Evolutionary conservation across 2,113 vertebrate genomes (phyloP).

Genomic region (Psittacula cyanocephala): DNA sequence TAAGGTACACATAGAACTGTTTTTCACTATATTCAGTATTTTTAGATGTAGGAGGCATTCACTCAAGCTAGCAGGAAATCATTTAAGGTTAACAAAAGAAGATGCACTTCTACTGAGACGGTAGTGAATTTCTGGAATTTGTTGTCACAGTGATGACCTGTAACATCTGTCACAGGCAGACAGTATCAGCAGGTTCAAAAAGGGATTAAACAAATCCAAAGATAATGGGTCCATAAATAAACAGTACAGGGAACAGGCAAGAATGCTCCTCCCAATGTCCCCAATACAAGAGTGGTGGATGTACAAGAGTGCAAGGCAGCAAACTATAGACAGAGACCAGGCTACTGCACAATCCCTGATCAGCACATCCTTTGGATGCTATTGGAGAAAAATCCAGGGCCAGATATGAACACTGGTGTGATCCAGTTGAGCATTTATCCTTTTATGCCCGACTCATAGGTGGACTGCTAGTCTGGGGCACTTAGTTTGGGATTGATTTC

Average conservation of each 20-base stretch:
- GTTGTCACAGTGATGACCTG: constrained; percentile 11
- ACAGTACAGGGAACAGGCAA: not conserved
- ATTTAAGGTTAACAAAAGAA: not conserved
- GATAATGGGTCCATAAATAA: not conserved
- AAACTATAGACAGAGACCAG: not conserved
- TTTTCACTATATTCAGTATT: not conserved
- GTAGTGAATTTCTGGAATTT: not conserved
- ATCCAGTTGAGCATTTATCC: not conserved
- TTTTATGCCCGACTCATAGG: not conserved
- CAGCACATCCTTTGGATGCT: not conserved
- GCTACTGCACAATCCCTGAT: not conserved
- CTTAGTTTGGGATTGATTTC: not conserved
- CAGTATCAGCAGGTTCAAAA: not conserved
- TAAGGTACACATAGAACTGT: not conserved
- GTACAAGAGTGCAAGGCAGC: not conserved
- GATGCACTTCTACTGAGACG: not conserved
- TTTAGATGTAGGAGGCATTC: not conserved
- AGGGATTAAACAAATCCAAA: constrained; percentile 4
- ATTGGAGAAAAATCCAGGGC: not conserved
- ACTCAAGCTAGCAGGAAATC: not conserved
- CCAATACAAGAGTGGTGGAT: not conserved
- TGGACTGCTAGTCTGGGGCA: not conserved
- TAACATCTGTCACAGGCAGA: constrained; percentile 2
- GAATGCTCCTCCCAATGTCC: not conserved
- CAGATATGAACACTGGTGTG: not conserved